A percentile compares a stretch with the other conserved stretches of the same genome.
These are phyloP conservation scores for Malurus elegans DNA, from an alignment of 2,113 vertebrate genomes.

Conservation along the genomic window DNA sequence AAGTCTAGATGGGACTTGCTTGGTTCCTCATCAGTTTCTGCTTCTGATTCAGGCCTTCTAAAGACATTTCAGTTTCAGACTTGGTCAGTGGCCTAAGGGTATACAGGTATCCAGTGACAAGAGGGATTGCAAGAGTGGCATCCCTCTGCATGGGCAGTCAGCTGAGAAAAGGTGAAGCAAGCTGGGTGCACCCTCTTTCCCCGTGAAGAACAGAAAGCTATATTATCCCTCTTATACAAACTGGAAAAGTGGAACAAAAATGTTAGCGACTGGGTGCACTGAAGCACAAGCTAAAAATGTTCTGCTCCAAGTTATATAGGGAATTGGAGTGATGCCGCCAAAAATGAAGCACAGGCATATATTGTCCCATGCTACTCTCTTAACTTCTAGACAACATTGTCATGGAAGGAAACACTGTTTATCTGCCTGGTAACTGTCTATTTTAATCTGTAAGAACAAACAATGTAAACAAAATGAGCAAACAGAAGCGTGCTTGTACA, in stretches of 20 bases:
- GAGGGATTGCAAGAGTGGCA: background rate
- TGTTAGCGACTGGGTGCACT: background rate
- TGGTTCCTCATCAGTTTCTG: conserved; percentile 6
- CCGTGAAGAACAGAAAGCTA: background rate
- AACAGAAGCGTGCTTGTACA: conserved; percentile 55
- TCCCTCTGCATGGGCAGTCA: background rate
- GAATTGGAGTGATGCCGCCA: background rate
- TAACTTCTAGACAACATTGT: conserved; percentile 23
- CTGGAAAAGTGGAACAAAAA: background rate
- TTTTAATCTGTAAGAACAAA: conserved; percentile 65
- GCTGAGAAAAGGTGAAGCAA: background rate
- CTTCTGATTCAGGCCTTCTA: conserved; percentile 13
- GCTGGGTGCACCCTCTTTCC: background rate
- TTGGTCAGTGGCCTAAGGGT: background rate
- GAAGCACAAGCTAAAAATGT: background rate
- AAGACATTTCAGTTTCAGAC: background rate
- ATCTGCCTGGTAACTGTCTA: conserved; percentile 53
- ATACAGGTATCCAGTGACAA: background rate
- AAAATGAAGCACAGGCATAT: background rate
- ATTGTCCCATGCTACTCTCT: conserved; percentile 5
- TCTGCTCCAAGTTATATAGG: background rate
- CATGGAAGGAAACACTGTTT: conserved; percentile 35
- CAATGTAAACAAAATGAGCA: conserved; percentile 65
- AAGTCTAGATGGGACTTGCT: conserved; percentile 20
- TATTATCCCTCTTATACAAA: background rate